Evolutionary conservation across 2,888 invertebrate genomes (phyloP).

Genomic region (Vanessa cardui): DNA sequence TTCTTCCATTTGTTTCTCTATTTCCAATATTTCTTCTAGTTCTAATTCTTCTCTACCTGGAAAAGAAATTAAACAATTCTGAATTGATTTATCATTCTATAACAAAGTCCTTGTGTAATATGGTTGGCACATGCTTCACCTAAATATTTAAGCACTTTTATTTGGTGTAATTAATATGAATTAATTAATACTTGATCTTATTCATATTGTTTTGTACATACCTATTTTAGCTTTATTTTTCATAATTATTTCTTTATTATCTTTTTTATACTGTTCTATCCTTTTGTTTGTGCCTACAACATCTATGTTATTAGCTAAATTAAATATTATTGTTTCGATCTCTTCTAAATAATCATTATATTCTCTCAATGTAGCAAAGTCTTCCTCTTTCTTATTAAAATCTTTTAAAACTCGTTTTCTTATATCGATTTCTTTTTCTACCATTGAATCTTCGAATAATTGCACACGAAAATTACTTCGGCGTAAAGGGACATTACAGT

Average conservation of each 20-base stretch:
- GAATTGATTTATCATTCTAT: neutral
- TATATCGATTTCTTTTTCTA: slow-evolving; percentile 99
- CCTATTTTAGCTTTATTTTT: slow-evolving; percentile 90
- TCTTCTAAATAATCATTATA: slow-evolving; percentile 99
- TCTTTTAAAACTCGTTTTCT: slow-evolving; percentile 93
- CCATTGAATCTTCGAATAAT: slow-evolving; percentile 96
- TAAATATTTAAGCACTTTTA: too few relatives aligned
- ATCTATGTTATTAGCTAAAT: slow-evolving; percentile 94
- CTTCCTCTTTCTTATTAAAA: slow-evolving; percentile 97
- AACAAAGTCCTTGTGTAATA: neutral
- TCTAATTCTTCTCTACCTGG: slow-evolving; percentile 91
- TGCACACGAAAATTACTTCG: slow-evolving; percentile 96
- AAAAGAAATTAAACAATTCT: slow-evolving; percentile 32
- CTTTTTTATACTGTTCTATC: slow-evolving; percentile 95
- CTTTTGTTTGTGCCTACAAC: slow-evolving; percentile 93
- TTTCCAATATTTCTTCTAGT: slow-evolving; percentile 91
- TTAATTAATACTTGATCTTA: too few relatives aligned
- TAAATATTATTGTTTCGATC: slow-evolving; percentile 95
- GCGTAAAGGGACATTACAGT: slow-evolving; percentile 94
- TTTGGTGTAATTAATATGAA: too few relatives aligned
- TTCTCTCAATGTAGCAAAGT: slow-evolving; percentile 91
- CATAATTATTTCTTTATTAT: slow-evolving; percentile 92
- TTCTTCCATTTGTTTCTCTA: slow-evolving; percentile 90
- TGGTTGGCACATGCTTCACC: too few relatives aligned
- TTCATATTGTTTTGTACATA: slow-evolving; percentile 42